A percentile compares a stretch with the other conserved stretches of the same genome.
Conservation (phyloP, 2,888 invertebrate species). For the Sphaerolaimus hirsutus region DNA sequence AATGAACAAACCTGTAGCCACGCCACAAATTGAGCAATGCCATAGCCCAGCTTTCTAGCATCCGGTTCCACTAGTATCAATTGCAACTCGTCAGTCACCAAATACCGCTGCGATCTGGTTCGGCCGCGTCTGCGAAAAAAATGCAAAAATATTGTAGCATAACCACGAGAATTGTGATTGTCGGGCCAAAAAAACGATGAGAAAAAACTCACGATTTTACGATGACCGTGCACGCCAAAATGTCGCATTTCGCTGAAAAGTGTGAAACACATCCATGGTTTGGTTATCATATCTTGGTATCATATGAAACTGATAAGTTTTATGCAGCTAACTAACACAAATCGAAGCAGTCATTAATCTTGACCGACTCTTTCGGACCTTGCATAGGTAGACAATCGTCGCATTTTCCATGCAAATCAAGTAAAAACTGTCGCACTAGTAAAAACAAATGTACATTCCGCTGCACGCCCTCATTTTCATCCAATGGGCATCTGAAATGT, state of each 20-base stretch:
- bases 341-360: conserved; percentile 77
- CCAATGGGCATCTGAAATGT: conserved; percentile 80
- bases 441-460: conserved; percentile 74
- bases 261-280: not conserved
- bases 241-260: conserved; percentile 67
- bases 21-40: conserved; percentile 82
- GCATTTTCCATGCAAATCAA: conserved; percentile 50
- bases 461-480: conserved; percentile 29
- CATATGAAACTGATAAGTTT: no score
- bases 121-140: conserved; percentile 7
- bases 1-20: conserved; percentile 51
- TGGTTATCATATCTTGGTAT: no score
- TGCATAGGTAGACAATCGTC: conserved; percentile 71
- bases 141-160: no score
- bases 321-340: conserved; percentile 46
- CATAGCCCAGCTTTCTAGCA: conserved; percentile 76
- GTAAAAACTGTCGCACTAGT: conserved; percentile 47
- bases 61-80: conserved; percentile 92
- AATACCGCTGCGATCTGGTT: conserved; percentile 45
- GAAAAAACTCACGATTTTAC: conserved; percentile 37
- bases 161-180: no score
- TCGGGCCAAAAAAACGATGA: not conserved
- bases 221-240: conserved; percentile 80
- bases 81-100: conserved; percentile 81
- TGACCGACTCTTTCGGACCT: conserved; percentile 61